Percentiles rank a stretch among this genome's conserved stretches.
phyloP scores from a whole-genome alignment of 2,797 vertebrate species.

The Myotis findleyi region DNA sequence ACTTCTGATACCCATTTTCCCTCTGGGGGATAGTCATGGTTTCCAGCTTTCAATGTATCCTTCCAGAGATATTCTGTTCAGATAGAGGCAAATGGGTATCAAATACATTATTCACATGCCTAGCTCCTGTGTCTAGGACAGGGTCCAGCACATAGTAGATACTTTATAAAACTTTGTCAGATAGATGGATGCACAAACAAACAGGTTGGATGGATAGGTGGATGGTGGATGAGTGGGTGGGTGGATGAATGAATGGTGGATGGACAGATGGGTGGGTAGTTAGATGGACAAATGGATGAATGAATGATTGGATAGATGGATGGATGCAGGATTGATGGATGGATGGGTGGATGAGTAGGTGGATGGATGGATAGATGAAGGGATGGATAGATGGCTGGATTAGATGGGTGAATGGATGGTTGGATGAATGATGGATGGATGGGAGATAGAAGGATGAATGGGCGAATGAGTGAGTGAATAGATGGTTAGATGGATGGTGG shows the following conservation, averaged over 20 bases:
- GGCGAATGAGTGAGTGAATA: too few species aligned
- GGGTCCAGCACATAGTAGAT: background rate
- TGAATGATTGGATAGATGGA: background rate
- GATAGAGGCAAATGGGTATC: background rate
- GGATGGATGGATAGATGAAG: background rate
- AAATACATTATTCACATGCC: background rate
- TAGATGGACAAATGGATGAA: background rate
- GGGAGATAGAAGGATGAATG: background rate
- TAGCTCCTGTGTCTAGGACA: background rate
- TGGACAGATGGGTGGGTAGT: background rate
- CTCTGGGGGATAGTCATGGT: background rate
- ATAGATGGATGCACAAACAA: too few species aligned
- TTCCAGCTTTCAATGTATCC: background rate
- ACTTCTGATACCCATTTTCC: background rate
- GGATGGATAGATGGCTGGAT: background rate
- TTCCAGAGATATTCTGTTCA: background rate
- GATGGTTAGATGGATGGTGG: background rate
- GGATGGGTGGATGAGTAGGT: background rate
- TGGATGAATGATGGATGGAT: background rate
- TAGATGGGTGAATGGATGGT: background rate
- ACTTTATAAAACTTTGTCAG: background rate
- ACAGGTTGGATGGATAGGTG: background rate
- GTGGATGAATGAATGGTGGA: background rate
- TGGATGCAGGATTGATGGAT: background rate
- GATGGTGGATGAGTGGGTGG: background rate